Evolutionary conservation across 2,113 vertebrate species (phyloP), one percentile per base, ranked within the genome.

Genomic region (Thunnus maccoyii): DNA sequence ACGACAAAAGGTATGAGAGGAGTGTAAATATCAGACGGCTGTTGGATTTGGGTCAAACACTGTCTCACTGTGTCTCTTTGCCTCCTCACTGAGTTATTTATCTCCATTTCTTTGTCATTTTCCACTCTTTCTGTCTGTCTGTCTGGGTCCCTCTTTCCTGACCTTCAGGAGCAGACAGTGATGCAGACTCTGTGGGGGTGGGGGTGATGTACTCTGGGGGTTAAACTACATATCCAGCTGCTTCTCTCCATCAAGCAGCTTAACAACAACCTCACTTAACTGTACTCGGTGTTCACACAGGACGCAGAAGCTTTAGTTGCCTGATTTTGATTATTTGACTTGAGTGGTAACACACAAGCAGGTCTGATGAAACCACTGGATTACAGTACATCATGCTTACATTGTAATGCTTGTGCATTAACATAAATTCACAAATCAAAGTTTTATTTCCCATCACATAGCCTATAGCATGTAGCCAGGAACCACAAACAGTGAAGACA

Each of bases 171-270:
- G 70, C 64, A 83, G 63, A 84, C 75, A 71, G 67, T 27, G 47
- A 72, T 56, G 52, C 72, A 72, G 65, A 71, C 72, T 72, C 27
- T 30, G 27, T 30, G 27, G 27, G 27, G 27, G 27, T 30, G 27
- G 27, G 27, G 27, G 27, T 30, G 63, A 74, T 61, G 51, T 22
- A n/a, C 72, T 85, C 78, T 51, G 41, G 70, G 77, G 61, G 52
- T 81, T 81, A 32, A 41, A 84, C 56, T 18, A 64, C 76, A 80
- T n/a, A 52, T 57, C 77, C 82, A 82, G 86, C 86, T 85, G 86
- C 78, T 67, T 70, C 55, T 51, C 63, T 72, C 47, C 6, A 2
- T 25, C 71, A 50, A 36, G 22, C 71, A 58, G 62, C 36, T 12
- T 41, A 51, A 62, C 17, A 58, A 54, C 30, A 67, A 7, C 36